A percentile compares a stretch with the other conserved stretches of the same genome.
Evolutionary conservation across 2,888 invertebrate species (phyloP).

Genomic region (Pandemis cinnamomeana): DNA sequence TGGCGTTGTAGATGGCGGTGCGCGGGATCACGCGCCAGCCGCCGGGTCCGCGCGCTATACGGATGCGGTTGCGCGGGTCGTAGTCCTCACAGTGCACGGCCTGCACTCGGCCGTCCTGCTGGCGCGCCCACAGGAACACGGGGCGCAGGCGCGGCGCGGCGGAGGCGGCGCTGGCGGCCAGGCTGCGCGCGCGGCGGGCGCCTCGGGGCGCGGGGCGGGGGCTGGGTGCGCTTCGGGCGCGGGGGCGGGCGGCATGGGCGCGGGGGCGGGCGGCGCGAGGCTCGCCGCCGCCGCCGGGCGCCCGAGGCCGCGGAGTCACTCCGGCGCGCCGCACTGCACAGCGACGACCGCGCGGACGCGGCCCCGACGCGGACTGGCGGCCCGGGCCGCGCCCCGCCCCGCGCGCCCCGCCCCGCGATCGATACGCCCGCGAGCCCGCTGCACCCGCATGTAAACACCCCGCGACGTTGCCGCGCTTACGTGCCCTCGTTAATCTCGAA

Average conservation of each 20-base stretch:
- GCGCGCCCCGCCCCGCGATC: slow-evolving; percentile 55
- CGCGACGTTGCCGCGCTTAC: slow-evolving; percentile 73
- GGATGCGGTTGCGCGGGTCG: slow-evolving; percentile 93
- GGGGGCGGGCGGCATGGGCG: slow-evolving; percentile 85
- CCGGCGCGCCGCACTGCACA: slow-evolving; percentile 77
- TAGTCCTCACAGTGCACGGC: slow-evolving; percentile 95
- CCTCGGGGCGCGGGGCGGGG: slow-evolving; percentile 52
- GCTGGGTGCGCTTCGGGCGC: slow-evolving; percentile 77
- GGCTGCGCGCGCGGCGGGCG: slow-evolving; percentile 54
- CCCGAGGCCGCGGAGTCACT: slow-evolving; percentile 78
- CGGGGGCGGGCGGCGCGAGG: slow-evolving; percentile 80
- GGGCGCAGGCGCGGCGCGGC: slow-evolving; percentile 88
- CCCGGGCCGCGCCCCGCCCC: slow-evolving; percentile 58
- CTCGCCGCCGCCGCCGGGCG: slow-evolving; percentile 81
- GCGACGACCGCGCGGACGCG: slow-evolving; percentile 82
- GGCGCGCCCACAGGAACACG: slow-evolving; percentile 93
- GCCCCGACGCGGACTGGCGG: slow-evolving; percentile 79
- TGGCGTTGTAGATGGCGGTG: slow-evolving; percentile 86
- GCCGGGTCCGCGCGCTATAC: slow-evolving; percentile 90
- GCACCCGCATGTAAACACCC: slow-evolving; percentile 88
- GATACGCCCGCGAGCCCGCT: slow-evolving; percentile 68
- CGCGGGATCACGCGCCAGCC: slow-evolving; percentile 94
- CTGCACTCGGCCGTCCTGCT: slow-evolving; percentile 91
- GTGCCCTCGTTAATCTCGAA: slow-evolving; percentile 80
- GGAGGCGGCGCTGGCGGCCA: slow-evolving; percentile 63